Conservation (phyloP, 1,140 invertebrate genomes). For the Drosophila melanica region DNA sequence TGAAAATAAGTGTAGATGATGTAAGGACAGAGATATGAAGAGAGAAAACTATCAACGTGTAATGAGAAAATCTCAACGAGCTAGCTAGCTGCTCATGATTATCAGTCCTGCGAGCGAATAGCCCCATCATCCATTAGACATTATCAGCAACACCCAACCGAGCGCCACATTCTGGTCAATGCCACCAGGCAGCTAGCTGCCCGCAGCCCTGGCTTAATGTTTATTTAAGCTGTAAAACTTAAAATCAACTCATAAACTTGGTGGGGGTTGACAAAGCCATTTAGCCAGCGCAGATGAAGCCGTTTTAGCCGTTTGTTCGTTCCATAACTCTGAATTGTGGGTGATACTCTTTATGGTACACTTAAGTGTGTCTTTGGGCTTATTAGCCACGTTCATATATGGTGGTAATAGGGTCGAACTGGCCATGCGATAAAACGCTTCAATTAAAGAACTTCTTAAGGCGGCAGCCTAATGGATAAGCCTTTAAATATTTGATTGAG, state of each 20-base stretch:
- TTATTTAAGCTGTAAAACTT: slow-evolving; percentile 72
- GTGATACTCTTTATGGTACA: slow-evolving; percentile 23
- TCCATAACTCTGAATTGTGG: slow-evolving; percentile 29
- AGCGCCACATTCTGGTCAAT: slow-evolving; percentile 61
- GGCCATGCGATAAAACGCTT: too few relatives aligned
- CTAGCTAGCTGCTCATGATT: slow-evolving; percentile 34
- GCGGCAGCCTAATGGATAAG: background rate
- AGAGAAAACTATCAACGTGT: slow-evolving; percentile 69
- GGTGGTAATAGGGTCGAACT: background rate
- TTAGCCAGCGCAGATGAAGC: slow-evolving; percentile 34
- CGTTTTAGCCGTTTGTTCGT: slow-evolving; percentile 33
- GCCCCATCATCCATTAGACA: slow-evolving; percentile 48
- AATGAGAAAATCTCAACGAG: slow-evolving; percentile 71
- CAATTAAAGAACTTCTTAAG: slow-evolving; percentile 3
- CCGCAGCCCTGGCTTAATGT: slow-evolving; percentile 53
- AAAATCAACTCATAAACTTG: slow-evolving; percentile 70
- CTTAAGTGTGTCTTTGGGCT: slow-evolving; percentile 5
- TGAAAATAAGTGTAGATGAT: slow-evolving; percentile 74
- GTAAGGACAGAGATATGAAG: slow-evolving; percentile 26
- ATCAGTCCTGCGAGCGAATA: slow-evolving; percentile 36
- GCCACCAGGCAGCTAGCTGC: slow-evolving; percentile 10
- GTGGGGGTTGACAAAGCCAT: slow-evolving; percentile 24
- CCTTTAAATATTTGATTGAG: background rate
- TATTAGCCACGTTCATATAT: background rate
- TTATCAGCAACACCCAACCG: slow-evolving; percentile 27